Evolutionary conservation across 1,140 invertebrate species (phyloP), one percentile per base, ranked within the genome.

Genomic region (Globodera rostochiensis): DNA sequence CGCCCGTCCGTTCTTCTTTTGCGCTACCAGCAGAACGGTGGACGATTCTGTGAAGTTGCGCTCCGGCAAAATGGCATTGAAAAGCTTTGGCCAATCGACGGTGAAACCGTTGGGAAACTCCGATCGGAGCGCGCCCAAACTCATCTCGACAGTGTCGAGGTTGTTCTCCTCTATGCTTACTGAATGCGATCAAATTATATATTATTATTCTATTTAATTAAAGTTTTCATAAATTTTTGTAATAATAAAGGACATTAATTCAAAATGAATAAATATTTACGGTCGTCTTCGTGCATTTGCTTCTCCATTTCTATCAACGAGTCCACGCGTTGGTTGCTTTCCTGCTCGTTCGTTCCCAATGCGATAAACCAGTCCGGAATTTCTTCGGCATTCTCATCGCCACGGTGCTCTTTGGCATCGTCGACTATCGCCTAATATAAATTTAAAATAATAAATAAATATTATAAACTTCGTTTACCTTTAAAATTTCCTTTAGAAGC

Each of bases 41-140:
- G 69, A 71, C 13, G 25, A 36, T 6, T 25, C 69, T 1, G 69
- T 71, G 69, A 71, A 71, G 19, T 71, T 71, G 36, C 46, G 21
- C 5, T 71, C 36, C 21, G 69, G 69, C 69, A 71, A 25, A 25
- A 71, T 71, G 69, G 69, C 69, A 7, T 47, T 71, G 69, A 71
- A 71, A 8, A 71, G 13, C 36, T 47, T 47, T 19, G 7, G 25
- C 69, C 69, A 71, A 1, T 71, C 69, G 69, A 71, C 46, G 69
- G n/a, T 13, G 9, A 71, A 45, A 25, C 69, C 69, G 69, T 71
- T 36, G 69, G 69, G 36, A 71, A 71, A 71, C 25, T 71, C 36
- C 36, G 36, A 47, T 0, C 8, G 69, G 25, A 71, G 69, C 19
- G 46, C 46, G 36, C n/a, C 69, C 69, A 71, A 47, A 13, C 13